Percentiles rank a stretch among this genome's conserved stretches.
These are phyloP conservation scores for Ptychadena robeensis DNA, from an alignment of 2,797 vertebrate species.

Conservation along the genomic window DNA sequence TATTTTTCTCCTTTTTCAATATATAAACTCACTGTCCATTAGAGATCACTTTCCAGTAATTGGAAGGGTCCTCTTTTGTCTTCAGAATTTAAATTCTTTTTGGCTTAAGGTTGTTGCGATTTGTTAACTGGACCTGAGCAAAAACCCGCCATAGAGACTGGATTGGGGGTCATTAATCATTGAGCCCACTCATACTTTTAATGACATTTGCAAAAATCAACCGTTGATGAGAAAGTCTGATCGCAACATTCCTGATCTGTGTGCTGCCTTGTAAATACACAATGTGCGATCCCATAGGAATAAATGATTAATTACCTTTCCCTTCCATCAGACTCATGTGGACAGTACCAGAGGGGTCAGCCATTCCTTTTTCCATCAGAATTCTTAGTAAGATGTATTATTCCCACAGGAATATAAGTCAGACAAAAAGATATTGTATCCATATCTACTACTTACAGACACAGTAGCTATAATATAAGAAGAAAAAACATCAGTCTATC, in stretches of 20 bases:
- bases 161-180: conserved; percentile 29
- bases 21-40: too few relatives aligned
- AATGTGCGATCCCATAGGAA: background rate
- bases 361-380: background rate
- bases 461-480: too few relatives aligned
- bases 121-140: conserved; percentile 6
- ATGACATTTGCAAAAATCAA: conserved; percentile 11
- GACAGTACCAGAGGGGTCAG: conserved; percentile 9
- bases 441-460: too few relatives aligned
- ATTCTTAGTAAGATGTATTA: too few relatives aligned
- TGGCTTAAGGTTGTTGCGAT: too few relatives aligned
- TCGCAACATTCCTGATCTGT: conserved; percentile 11
- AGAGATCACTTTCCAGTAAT: too few relatives aligned
- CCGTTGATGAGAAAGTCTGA: background rate
- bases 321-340: background rate
- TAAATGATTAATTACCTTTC: conserved; percentile 17
- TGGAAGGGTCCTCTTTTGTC: background rate
- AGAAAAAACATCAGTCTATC: too few relatives aligned
- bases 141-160: conserved; percentile 13
- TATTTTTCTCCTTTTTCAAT: too few relatives aligned
- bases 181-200: conserved; percentile 19
- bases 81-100: conserved; percentile 3
- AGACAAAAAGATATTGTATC: background rate
- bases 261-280: background rate
- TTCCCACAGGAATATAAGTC: background rate